Evolutionary conservation across 2,888 invertebrate species (phyloP).

Genomic region (Parthenolecanium corni): DNA sequence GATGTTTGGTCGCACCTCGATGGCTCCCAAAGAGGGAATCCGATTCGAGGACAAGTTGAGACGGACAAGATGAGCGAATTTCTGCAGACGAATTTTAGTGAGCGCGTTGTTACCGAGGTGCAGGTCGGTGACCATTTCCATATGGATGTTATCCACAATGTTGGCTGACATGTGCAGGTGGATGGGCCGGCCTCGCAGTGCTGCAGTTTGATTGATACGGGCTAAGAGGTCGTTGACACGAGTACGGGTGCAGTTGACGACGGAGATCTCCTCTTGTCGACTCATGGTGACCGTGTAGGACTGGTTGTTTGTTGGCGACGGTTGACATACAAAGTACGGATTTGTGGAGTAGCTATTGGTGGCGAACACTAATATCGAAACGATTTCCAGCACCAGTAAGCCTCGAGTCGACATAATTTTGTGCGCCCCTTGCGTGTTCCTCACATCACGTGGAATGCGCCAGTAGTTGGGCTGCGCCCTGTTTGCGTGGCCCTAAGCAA

Average conservation of each 20-base stretch:
- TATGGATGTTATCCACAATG: conserved; percentile 36
- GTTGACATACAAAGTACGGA: conserved; percentile 14
- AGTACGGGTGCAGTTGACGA: conserved; percentile 1
- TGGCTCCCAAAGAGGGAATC: not conserved
- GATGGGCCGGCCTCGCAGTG: not conserved
- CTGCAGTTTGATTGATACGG: not conserved
- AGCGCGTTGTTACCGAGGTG: conserved; percentile 42
- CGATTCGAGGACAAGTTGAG: conserved; percentile 11
- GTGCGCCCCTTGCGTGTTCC: too few relatives aligned
- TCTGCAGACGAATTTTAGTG: conserved; percentile 32
- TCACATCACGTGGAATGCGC: too few relatives aligned
- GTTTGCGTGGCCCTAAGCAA: too few relatives aligned
- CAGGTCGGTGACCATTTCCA: conserved; percentile 52
- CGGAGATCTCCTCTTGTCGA: not conserved
- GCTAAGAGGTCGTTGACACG: not conserved
- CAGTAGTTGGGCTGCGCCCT: too few relatives aligned
- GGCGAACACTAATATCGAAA: conserved; percentile 2
- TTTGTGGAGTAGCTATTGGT: conserved; percentile 8
- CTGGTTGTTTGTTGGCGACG: not conserved
- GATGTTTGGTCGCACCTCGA: not conserved
- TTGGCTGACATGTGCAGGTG: not conserved
- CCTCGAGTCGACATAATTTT: conserved; percentile 18
- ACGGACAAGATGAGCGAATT: not conserved
- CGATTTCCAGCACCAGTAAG: conserved; percentile 12
- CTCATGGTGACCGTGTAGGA: not conserved